phyloP scores from a whole-genome alignment of 2,888 invertebrate genomes.

The Creontiades dilutus region DNA sequence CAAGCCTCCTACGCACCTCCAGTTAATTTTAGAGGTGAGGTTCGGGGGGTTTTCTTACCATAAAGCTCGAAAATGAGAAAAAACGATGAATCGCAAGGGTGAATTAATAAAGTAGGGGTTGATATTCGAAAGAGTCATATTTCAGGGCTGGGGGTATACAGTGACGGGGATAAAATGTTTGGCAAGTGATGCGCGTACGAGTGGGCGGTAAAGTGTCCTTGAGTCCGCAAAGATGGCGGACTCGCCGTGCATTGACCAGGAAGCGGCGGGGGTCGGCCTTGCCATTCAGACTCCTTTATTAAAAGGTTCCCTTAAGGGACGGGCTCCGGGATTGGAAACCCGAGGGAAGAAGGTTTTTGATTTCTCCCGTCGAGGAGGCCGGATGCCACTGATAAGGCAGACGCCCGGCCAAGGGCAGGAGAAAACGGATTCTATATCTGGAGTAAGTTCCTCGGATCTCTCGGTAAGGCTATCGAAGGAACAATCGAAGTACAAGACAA shows the following conservation, averaged over 20 bases:
- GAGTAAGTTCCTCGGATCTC: background rate
- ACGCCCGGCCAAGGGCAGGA: background rate
- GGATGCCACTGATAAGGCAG: constrained; percentile 4
- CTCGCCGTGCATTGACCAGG: constrained; percentile 71
- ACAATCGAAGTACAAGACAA: background rate
- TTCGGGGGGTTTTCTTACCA: background rate
- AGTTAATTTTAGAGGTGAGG: constrained; percentile 10
- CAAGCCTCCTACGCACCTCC: background rate
- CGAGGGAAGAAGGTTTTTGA: background rate
- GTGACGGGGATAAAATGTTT: constrained; percentile 66
- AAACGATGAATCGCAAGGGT: background rate
- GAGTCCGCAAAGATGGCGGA: constrained; percentile 73
- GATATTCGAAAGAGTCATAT: background rate
- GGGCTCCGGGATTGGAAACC: background rate
- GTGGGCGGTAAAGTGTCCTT: constrained; percentile 71
- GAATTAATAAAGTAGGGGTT: background rate
- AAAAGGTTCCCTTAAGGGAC: constrained; percentile 21
- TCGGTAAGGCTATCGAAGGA: background rate
- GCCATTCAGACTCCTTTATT: constrained; percentile 50
- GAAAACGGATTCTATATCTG: background rate
- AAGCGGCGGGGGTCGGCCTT: constrained; percentile 59
- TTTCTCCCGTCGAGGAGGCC: background rate
- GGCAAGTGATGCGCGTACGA: constrained; percentile 73
- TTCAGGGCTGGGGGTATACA: background rate
- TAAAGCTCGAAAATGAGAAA: background rate